Evolutionary conservation across 2,888 invertebrate genomes (phyloP), one percentile per base, ranked within the genome.

Genomic region (Hedychridium roseum): DNA sequence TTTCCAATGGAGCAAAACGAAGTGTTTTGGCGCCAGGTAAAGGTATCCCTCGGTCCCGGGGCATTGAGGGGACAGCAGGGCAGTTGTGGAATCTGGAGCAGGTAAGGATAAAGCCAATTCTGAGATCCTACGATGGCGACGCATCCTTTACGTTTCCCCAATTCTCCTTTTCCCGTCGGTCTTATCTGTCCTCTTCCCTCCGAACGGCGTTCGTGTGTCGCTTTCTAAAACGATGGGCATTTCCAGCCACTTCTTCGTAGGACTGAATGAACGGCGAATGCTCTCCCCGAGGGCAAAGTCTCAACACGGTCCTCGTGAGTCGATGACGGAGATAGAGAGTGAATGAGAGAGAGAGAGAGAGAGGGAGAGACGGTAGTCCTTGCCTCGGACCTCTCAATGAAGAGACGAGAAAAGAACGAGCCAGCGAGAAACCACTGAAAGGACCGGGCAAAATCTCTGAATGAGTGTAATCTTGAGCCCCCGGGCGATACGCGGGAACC

Each of bases 391-490:
- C 46, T 54, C 48, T 63, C 38, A 54, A 45, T 60, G 51, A 50
- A 55, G 44, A 39, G 40, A 34, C 26, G 30, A 23, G 43, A 16
- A 40, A 41, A 36, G 20, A 43, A 15, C 6, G 38, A 15, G 11
- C 3, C 7, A 21, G 3, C 31, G 17, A n/a, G 50, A 50, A 54
- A 40, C 42, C 26, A 39, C 39, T 38, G 41, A 58, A 61, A 62
- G 54, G 60, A 64, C 51, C 57, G 57, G 45, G 57, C 62, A 56
- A 67, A 69, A 71, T 68, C 55, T 67, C 64, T 73, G 76, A 76
- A 76, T 74, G 73, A 71, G 73, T 73, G 73, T 76, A 76, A 74
- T 76, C 68, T 72, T 64, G 48, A 61, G 60, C 50, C 54, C 45
- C 30, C 21, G 50, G 62, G 46, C 57, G 36, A 31, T 12, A 34